Evolutionary conservation across 2,888 invertebrate genomes (phyloP).

Genomic region (Lycaena phlaeas): DNA sequence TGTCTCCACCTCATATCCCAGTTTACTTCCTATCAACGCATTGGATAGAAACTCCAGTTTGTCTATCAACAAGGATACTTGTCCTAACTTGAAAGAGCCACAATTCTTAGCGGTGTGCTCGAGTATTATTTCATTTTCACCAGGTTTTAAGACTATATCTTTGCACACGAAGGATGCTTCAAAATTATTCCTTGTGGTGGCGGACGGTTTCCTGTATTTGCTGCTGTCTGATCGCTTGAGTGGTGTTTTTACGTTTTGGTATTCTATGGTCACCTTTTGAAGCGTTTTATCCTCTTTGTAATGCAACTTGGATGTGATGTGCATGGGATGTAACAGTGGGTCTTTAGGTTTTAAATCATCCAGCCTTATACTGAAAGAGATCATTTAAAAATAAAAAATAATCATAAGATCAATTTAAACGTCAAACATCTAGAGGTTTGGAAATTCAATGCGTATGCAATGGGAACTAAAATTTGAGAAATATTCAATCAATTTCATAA

Average conservation of each 20-base stretch:
- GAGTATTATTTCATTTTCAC: conserved; percentile 75
- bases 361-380: conserved; percentile 65
- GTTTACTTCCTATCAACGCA: conserved; percentile 63
- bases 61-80: conserved; percentile 76
- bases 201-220: conserved; percentile 78
- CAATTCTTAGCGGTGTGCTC: conserved; percentile 75
- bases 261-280: conserved; percentile 81
- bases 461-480: no score
- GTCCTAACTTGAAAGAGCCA: conserved; percentile 81
- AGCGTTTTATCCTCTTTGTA: conserved; percentile 88
- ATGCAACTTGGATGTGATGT: conserved; percentile 80
- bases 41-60: conserved; percentile 83
- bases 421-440: no score
- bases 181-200: conserved; percentile 77
- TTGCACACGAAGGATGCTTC: conserved; percentile 70
- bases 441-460: no score
- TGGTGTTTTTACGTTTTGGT: conserved; percentile 75
- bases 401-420: no score
- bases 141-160: conserved; percentile 74
- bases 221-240: conserved; percentile 81
- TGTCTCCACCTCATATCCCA: conserved; percentile 72
- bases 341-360: conserved; percentile 76
- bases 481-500: no score
- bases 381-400: no score
- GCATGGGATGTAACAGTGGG: conserved; percentile 72